phyloP scores from a whole-genome alignment of 2,797 vertebrate genomes.

The Acestrorhynchus altus region DNA sequence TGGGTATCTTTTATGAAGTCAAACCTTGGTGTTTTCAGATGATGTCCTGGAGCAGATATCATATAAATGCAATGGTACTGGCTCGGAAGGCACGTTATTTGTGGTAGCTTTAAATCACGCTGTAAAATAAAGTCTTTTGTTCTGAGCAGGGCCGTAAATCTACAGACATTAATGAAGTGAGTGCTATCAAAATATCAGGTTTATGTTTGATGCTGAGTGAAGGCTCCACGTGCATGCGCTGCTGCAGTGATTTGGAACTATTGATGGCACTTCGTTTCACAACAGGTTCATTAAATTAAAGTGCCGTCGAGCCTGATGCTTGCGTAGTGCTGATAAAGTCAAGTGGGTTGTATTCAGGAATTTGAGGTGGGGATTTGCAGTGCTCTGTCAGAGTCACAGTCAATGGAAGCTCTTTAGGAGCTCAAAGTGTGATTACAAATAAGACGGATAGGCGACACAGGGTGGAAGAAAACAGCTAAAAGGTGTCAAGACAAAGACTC shows the following conservation, averaged over 20 bases:
- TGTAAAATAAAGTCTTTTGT: constrained; percentile 59
- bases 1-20: constrained; percentile 24
- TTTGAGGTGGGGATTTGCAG: constrained; percentile 28
- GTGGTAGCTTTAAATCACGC: constrained; percentile 58
- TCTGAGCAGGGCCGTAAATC: constrained; percentile 63
- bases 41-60: constrained; percentile 37
- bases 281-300: constrained; percentile 67
- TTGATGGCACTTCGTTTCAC: constrained; percentile 69
- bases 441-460: constrained; percentile 17
- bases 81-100: constrained; percentile 47
- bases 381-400: constrained; percentile 28
- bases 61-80: constrained; percentile 27
- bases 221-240: constrained; percentile 64
- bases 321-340: constrained; percentile 65
- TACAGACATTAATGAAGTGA: constrained; percentile 60
- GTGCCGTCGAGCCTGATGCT: constrained; percentile 56
- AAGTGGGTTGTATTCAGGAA: constrained; percentile 42
- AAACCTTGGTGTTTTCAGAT: constrained; percentile 15
- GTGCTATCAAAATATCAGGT: constrained; percentile 62
- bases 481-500: constrained; percentile 27
- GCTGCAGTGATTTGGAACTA: constrained; percentile 66
- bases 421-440: constrained; percentile 46
- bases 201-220: constrained; percentile 48
- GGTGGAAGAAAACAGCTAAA: constrained; percentile 19
- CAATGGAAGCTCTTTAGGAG: constrained; percentile 19